Percentiles rank a stretch among this genome's conserved stretches.
Evolutionary conservation across 64 coral and sea anemone genomes (phyloP).

Genomic region (Stichodactyla helianthus): DNA sequence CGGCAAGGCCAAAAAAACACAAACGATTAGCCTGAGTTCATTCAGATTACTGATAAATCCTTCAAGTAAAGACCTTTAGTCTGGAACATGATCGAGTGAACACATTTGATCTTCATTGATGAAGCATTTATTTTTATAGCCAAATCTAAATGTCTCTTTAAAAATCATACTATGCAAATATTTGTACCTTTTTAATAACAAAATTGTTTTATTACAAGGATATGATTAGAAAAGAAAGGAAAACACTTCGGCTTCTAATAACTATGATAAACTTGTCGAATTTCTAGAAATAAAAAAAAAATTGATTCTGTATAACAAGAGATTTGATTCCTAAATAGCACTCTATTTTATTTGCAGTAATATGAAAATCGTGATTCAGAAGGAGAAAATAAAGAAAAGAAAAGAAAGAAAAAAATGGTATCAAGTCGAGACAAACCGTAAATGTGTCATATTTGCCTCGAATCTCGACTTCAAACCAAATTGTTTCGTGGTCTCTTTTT

Average conservation of each 20-base stretch:
- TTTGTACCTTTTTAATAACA: neutral
- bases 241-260: neutral
- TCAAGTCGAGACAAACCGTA: neutral
- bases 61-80: neutral
- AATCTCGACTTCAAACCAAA: too few relatives aligned
- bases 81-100: neutral
- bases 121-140: neutral
- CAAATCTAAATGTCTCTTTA: neutral
- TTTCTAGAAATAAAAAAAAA: neutral
- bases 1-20: neutral
- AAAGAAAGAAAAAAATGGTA: neutral
- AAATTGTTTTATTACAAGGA: neutral
- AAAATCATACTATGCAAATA: neutral
- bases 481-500: too few relatives aligned
- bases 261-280: neutral
- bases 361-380: too few relatives aligned
- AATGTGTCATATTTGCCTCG: too few relatives aligned
- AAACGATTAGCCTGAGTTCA: neutral
- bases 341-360: too few relatives aligned
- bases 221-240: neutral
- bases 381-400: too few relatives aligned
- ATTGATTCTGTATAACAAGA: too few relatives aligned
- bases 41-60: neutral
- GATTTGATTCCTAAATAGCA: too few relatives aligned
- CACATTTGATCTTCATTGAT: neutral